These are phyloP conservation scores for Oostethus manadensis DNA, from an alignment of 2,113 vertebrate species.

Conservation along the genomic window DNA sequence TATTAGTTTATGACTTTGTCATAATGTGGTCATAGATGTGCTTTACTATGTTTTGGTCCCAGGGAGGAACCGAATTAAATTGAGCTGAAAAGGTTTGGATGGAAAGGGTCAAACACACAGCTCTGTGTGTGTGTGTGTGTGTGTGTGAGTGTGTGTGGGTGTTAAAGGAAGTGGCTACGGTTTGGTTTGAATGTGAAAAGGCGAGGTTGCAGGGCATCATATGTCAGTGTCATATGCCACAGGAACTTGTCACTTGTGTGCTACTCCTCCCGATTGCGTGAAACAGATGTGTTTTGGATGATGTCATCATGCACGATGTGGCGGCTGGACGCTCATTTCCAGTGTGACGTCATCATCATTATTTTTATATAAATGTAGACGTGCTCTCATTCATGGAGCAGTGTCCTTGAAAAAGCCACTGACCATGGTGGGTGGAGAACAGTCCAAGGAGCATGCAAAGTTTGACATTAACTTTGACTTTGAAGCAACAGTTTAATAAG, in stretches of 20 bases:
- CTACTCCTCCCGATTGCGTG: neutral
- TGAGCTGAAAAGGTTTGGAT: too few species aligned
- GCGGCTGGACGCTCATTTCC: neutral
- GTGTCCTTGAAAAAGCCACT: neutral
- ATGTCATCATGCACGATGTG: neutral
- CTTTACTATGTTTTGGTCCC: too few species aligned
- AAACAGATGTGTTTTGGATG: neutral
- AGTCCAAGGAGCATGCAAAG: neutral
- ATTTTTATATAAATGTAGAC: neutral
- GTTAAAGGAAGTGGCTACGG: constrained; percentile 2
- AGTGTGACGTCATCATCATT: neutral
- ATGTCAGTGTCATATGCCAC: neutral
- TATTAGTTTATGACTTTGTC: too few species aligned
- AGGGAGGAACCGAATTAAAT: too few species aligned
- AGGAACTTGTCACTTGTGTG: constrained; percentile 19
- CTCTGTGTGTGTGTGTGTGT: constrained; percentile 12
- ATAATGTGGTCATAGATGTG: too few species aligned
- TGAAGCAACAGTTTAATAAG: neutral
- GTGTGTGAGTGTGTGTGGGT: neutral
- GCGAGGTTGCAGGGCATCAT: neutral
- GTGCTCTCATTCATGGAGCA: neutral
- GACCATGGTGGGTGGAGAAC: constrained; percentile 3
- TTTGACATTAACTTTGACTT: neutral
- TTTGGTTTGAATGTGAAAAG: constrained; percentile 15
- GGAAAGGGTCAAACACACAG: neutral